These are phyloP conservation scores for Hephaestus fuliginosus DNA, from an alignment of 2,797 vertebrate genomes.

Conservation along the genomic window DNA sequence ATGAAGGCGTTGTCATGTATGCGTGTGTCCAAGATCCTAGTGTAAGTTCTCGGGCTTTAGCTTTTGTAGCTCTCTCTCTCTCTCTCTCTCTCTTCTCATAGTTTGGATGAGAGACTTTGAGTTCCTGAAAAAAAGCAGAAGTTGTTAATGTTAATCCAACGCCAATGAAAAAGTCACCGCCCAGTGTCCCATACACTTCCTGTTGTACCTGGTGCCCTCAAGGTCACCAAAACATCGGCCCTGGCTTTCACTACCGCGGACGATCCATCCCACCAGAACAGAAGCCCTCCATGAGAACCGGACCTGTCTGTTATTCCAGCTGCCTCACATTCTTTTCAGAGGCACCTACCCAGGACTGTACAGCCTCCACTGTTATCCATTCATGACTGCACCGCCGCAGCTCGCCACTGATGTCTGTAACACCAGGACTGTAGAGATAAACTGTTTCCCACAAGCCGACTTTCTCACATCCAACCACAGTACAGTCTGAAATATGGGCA, in stretches of 20 bases:
- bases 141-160: too few species aligned
- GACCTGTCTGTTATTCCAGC: constrained; percentile 82
- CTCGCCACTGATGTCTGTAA: constrained; percentile 67
- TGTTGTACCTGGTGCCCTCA: constrained; percentile 46
- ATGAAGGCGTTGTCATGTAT: constrained; percentile 7
- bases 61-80: background rate
- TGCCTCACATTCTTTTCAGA: constrained; percentile 79
- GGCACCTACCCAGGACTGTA: constrained; percentile 71
- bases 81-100: background rate
- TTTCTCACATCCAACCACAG: constrained; percentile 23
- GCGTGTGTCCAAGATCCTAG: background rate
- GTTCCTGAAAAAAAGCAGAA: background rate
- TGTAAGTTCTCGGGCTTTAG: background rate
- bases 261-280: constrained; percentile 64
- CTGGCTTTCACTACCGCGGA: constrained; percentile 47
- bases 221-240: constrained; percentile 59
- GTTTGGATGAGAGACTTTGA: background rate
- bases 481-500: constrained; percentile 35
- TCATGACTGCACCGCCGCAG: constrained; percentile 67
- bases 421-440: constrained; percentile 61
- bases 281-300: constrained; percentile 75
- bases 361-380: constrained; percentile 78
- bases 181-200: constrained; percentile 5
- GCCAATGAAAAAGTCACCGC: constrained; percentile 1
- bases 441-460: constrained; percentile 48